A percentile compares a stretch with the other conserved stretches of the same genome.
Evolutionary conservation across 2,113 vertebrate species (phyloP).

Genomic region (Turnix velox): DNA sequence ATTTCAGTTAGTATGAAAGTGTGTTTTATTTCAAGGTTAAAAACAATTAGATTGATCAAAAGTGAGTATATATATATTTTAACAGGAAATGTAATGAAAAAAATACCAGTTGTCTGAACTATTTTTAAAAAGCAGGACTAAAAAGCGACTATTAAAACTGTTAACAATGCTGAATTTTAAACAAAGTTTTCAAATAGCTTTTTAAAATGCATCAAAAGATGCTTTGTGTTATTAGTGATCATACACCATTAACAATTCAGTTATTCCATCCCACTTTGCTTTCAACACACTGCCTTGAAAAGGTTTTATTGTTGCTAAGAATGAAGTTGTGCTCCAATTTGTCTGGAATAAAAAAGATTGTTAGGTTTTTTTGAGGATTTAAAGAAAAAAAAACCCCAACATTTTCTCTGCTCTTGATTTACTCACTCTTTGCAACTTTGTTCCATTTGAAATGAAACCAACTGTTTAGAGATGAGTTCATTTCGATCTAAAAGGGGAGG

Average conservation of each 20-base stretch:
- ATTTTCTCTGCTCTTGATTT: not conserved
- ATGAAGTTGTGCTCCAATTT: not conserved
- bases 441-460: not conserved
- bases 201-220: not conserved
- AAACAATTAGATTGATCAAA: not conserved
- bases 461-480: too few relatives aligned
- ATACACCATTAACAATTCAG: not conserved
- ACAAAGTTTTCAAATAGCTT: not conserved
- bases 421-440: not conserved
- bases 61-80: not conserved
- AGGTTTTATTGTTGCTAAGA: not conserved
- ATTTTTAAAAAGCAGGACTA: rapidly evolving
- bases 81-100: not conserved
- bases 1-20: not conserved
- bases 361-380: not conserved
- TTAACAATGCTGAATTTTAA: not conserved
- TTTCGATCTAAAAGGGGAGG: not conserved
- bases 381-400: not conserved
- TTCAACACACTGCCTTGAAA: not conserved
- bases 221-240: not conserved
- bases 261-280: not conserved
- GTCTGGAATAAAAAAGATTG: not conserved
- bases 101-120: not conserved
- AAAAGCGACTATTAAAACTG: too few relatives aligned
- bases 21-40: not conserved